Conservation (phyloP, 2,113 vertebrate genomes). For the Panthera tigris region DNA sequence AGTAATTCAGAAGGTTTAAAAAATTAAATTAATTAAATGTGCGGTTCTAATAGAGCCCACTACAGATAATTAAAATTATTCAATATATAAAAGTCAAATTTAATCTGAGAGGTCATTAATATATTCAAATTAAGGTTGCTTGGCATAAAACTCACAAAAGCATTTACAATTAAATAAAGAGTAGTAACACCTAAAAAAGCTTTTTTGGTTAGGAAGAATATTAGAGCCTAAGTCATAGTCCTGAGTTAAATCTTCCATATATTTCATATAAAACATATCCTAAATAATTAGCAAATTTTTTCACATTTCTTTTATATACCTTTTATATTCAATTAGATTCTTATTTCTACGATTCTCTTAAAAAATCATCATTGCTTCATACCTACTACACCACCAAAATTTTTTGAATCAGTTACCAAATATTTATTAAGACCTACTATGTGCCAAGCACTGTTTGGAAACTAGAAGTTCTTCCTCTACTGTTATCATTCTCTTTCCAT, state of each 20-base stretch:
- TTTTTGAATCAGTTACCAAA: not conserved
- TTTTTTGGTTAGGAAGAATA: not conserved
- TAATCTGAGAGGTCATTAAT: not conserved
- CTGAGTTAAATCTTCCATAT: not conserved
- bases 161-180: not conserved
- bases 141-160: slow-evolving; percentile 12
- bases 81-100: not conserved
- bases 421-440: not conserved
- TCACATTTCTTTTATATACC: not conserved
- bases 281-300: not conserved
- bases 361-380: not conserved
- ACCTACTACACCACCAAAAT: not conserved
- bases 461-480: too few species aligned
- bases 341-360: not conserved
- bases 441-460: not conserved
- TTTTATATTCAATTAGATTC: not conserved
- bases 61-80: not conserved
- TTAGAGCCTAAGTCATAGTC: not conserved
- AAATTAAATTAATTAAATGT: slow-evolving; percentile 18
- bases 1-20: not conserved
- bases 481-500: not conserved
- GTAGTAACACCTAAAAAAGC: not conserved
- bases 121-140: not conserved
- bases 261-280: not conserved
- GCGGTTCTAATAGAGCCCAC: not conserved